Conservation (phyloP, 2,888 invertebrate genomes). For the Torymus aiolomorphi region DNA sequence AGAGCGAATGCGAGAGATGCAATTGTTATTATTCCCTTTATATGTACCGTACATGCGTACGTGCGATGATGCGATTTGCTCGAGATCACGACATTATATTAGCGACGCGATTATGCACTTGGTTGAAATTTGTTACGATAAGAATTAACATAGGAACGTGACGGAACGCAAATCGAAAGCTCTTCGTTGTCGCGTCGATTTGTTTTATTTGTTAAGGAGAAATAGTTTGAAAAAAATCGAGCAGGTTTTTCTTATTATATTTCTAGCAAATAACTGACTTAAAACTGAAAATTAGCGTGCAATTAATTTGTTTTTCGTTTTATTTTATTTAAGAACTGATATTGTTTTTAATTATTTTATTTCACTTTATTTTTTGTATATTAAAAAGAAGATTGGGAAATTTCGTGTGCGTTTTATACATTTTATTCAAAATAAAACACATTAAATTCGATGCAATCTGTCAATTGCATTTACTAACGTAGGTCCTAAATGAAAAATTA, state of each 20-base stretch:
- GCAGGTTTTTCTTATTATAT: slow-evolving; percentile 42
- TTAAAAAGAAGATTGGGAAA: too few species aligned
- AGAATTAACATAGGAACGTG: slow-evolving; percentile 44
- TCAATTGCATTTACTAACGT: slow-evolving; percentile 16
- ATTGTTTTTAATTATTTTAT: slow-evolving; percentile 6
- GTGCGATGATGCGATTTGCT: slow-evolving; percentile 29
- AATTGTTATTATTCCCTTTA: slow-evolving; percentile 51
- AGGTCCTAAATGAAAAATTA: slow-evolving; percentile 24
- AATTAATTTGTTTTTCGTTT: slow-evolving; percentile 31
- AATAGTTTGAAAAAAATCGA: slow-evolving; percentile 36
- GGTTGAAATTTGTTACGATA: slow-evolving; percentile 49
- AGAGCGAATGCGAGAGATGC: slow-evolving; percentile 38
- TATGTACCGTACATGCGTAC: slow-evolving; percentile 44
- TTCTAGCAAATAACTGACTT: slow-evolving; percentile 13
- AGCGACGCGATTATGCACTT: slow-evolving; percentile 26
- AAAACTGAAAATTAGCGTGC: slow-evolving; percentile 35
- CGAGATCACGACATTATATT: slow-evolving; percentile 29
- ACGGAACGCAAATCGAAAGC: slow-evolving; percentile 23
- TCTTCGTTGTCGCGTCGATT: slow-evolving; percentile 19
- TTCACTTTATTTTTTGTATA: not conserved
- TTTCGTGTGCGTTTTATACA: too few species aligned
- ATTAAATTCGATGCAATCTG: slow-evolving; percentile 21
- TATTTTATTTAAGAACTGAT: slow-evolving; percentile 9
- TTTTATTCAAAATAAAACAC: not conserved
- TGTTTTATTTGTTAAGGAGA: slow-evolving; percentile 27